These are phyloP conservation scores for Netelia virgata DNA, from an alignment of 2,888 invertebrate species.

Conservation along the genomic window DNA sequence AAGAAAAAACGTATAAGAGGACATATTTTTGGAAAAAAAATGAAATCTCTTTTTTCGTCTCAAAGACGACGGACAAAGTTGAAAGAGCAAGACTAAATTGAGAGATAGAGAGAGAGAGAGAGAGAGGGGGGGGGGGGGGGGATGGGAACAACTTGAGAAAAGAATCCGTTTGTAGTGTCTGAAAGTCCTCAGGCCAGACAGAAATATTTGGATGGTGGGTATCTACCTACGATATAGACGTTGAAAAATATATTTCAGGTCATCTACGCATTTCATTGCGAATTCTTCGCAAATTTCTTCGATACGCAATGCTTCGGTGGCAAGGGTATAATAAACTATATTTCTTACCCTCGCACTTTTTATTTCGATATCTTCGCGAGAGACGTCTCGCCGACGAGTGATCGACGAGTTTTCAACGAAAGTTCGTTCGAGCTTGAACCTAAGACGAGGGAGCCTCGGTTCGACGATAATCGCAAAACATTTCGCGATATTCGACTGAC, in stretches of 20 bases:
- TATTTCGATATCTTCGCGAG: neutral
- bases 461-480: no score
- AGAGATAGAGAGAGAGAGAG: neutral
- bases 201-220: neutral
- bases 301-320: neutral
- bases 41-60: constrained; percentile 10
- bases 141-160: neutral
- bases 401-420: neutral
- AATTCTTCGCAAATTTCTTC: no score
- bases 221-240: neutral
- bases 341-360: neutral
- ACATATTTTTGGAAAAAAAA: constrained; percentile 4
- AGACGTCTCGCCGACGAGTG: neutral
- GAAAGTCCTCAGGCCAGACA: neutral
- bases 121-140: no score
- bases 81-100: neutral
- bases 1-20: neutral
- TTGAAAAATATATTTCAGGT: neutral
- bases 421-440: neutral
- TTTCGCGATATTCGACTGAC: no score
- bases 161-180: neutral
- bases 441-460: no score
- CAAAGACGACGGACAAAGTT: constrained; percentile 21
- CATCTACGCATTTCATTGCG: no score
- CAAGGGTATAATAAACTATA: neutral